Base-by-base conservation (phyloP, 2,797 vertebrate genomes). In the Sebastes cheni region DNA sequence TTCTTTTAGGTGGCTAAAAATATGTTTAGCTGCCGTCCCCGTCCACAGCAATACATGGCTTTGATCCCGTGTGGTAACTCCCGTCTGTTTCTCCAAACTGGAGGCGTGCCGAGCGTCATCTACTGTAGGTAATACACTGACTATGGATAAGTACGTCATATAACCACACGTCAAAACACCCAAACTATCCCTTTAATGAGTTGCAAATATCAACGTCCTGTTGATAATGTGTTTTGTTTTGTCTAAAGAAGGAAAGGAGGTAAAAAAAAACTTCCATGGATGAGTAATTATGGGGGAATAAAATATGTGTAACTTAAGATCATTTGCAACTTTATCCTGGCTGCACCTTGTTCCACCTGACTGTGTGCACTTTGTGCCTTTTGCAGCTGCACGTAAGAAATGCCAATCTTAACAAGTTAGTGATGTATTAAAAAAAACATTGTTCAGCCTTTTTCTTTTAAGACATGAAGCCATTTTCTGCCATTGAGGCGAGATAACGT, bases 31-130 rank as follows among this genome's bases (percentile, higher is more conserved):
- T 46, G 42, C 42, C 42, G 3, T 16, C 42, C 1, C 39, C 13
- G 13, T 42, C 13, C 39, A 42, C 39, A 42, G 0, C 2, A 42
- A 0, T 42, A 0, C 39, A 42, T 42, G 0, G 39, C 0, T 42
- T 42, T 16, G 39, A 0, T 39, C 1, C 36, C 36, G 13, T 39
- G 36, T 34, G 34, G 34, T 36, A 36, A 36, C 34, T 36, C 34
- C 34, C 0, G 34, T 36, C 34, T 36, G 34, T 4, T 36, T 36
- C 34, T 36, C 34, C 34, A 42, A 14, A 42, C 39, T 42, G 39
- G 14, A 14, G 39, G 39, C 12, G 39, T 42, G 39, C 14, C 2
- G 14, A 16, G 5, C 18, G 18, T 50, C 46, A 9, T 50, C 18
- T 50, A 50, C 16, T 50, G 3, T 50, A 50, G 46, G 18, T 50